phyloP scores from a whole-genome alignment of 1,140 invertebrate genomes.

The Zaprionus camerounensis region DNA sequence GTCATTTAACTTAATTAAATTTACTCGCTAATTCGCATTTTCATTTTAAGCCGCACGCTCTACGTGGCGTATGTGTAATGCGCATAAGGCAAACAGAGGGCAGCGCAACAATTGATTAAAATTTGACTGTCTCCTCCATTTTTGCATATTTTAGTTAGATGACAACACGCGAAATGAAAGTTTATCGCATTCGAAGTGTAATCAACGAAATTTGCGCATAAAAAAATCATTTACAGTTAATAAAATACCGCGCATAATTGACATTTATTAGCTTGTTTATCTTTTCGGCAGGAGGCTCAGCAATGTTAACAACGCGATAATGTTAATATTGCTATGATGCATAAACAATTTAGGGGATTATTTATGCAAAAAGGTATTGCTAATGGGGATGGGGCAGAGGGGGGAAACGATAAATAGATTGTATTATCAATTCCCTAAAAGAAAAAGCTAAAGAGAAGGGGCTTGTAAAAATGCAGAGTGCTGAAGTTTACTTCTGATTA shows the following conservation, averaged over 20 bases:
- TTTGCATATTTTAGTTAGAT: constrained; percentile 61
- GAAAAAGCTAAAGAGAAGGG: too few relatives aligned
- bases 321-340: constrained; percentile 32
- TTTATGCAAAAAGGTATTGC: background rate
- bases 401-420: background rate
- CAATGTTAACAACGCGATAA: constrained; percentile 32
- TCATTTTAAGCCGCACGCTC: constrained; percentile 24
- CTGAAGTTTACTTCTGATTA: too few relatives aligned
- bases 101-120: constrained; percentile 69
- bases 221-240: constrained; percentile 57
- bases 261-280: constrained; percentile 48
- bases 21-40: constrained; percentile 66
- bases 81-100: background rate
- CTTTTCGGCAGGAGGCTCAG: constrained; percentile 14
- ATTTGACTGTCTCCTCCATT: constrained; percentile 62
- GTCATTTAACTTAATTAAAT: constrained; percentile 81
- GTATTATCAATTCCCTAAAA: too few relatives aligned
- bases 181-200: constrained; percentile 50
- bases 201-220: constrained; percentile 31
- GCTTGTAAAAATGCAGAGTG: too few relatives aligned
- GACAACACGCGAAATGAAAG: constrained; percentile 20
- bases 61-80: constrained; percentile 61
- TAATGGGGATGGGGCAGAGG: background rate
- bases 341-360: constrained; percentile 28
- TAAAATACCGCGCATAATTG: constrained; percentile 58